A percentile compares a stretch with the other conserved stretches of the same genome.
Evolutionary conservation across 2,797 vertebrate genomes (phyloP).

Genomic region (Anas capensis): DNA sequence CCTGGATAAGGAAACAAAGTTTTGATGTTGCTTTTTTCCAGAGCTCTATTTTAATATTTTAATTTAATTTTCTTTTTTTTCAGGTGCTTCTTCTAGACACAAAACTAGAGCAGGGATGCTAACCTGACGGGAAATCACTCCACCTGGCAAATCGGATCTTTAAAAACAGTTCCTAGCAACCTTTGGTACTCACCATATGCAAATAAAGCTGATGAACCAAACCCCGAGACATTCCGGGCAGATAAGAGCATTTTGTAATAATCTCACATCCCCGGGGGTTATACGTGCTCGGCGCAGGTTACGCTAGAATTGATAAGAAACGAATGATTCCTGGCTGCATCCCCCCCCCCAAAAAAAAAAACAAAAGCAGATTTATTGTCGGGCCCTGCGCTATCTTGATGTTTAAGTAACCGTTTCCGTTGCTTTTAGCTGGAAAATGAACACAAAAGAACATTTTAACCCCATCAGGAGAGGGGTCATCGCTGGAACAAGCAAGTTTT

Average conservation of each 20-base stretch:
- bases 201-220: neutral
- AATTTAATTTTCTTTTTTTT: neutral
- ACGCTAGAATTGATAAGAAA: neutral
- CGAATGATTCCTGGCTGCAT: fast-evolving
- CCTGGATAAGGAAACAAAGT: neutral
- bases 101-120: neutral
- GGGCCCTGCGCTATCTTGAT: fast-evolving
- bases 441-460: neutral
- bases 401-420: neutral
- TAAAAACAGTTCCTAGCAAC: fast-evolving
- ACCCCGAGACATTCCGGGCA: neutral
- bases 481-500: neutral
- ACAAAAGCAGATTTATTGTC: neutral
- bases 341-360: neutral
- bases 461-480: neutral
- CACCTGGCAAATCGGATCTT: neutral
- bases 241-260: neutral
- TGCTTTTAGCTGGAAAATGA: neutral
- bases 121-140: neutral
- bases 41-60: neutral
- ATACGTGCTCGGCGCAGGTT: fast-evolving
- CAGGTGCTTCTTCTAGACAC: neutral
- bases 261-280: neutral
- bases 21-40: too few relatives aligned
- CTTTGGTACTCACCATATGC: neutral